Base-by-base conservation (phyloP, 2,113 vertebrate species). In the Loxodonta africana region DNA sequence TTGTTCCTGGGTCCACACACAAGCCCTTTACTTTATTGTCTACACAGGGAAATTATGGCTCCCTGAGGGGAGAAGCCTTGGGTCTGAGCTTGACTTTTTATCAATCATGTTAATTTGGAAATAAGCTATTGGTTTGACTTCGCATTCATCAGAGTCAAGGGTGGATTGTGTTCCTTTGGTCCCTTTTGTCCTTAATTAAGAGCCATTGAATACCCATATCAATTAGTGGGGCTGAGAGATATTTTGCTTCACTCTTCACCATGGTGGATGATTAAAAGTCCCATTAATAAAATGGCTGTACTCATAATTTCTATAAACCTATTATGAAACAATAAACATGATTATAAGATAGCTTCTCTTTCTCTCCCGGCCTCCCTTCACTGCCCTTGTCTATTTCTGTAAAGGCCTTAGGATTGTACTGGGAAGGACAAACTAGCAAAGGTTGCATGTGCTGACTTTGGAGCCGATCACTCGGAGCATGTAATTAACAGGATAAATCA, bases 181-280 rank as follows among this genome's bases (percentile, higher is more conserved):
- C 99, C 99, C 98, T 98, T 99, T 99, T 99, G 99, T 99, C 99
- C 99, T 99, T 99, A 99, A 99, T 99, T 99, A 99, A 99, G 99
- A 99, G 98, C 98, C 98, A 98, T 98, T 99, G 99, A 99, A 99
- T 99, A 98, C 98, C 98, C 98, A 98, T 98, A 99, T 99, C 99
- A 99, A 99, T 99, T 99, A 99, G 99, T 98, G 97, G 98, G 98
- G 98, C 98, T 99, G 98, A 99, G 99, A 99, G 98, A 99, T 99
- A 99, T 99, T 99, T 99, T 99, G 99, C 98, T 99, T 99, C 99
- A 99, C 98, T 99, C 98, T 99, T 99, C 98, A 99, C 99, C 99
- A 97, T 84, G 99, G 98, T 98, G 95, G 98, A 98, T 99, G 99
- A 99, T 99, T 99, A 99, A 99, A 99, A 99, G 98, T 98, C 97